These are phyloP conservation scores for Cebus imitator DNA, from an alignment of 2,113 vertebrate genomes.

Conservation along the genomic window DNA sequence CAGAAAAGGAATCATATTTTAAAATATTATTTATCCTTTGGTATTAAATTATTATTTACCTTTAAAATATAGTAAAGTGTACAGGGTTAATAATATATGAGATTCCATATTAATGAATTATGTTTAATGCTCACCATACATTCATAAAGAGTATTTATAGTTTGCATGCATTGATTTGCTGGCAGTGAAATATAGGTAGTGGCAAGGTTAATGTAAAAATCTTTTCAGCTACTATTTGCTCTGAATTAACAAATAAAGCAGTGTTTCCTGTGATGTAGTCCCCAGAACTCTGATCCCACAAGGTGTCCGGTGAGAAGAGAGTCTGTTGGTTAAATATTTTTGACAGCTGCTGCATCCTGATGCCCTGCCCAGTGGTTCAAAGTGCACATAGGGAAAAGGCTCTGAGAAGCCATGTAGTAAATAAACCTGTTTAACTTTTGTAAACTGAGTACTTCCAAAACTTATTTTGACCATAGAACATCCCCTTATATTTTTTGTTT, in stretches of 20 bases:
- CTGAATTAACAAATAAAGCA: conserved; percentile 41
- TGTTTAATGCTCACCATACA: conserved; percentile 39
- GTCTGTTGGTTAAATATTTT: conserved; percentile 20
- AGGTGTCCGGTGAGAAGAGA: neutral
- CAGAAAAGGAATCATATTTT: conserved; percentile 13
- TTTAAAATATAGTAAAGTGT: conserved; percentile 39
- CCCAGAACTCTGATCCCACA: conserved; percentile 12
- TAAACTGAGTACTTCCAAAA: conserved; percentile 1
- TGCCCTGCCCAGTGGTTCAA: neutral
- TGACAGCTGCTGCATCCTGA: neutral
- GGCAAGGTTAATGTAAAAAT: conserved; percentile 59
- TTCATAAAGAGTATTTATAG: conserved; percentile 57
- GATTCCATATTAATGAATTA: conserved; percentile 47
- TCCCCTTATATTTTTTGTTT: neutral
- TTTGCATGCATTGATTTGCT: conserved; percentile 54
- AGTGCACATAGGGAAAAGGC: conserved; percentile 8
- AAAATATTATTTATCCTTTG: conserved; percentile 38
- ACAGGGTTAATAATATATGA: conserved; percentile 41
- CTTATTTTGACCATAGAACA: neutral
- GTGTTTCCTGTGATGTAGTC: conserved; percentile 6
- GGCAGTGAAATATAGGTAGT: conserved; percentile 43
- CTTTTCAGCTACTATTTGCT: conserved; percentile 57
- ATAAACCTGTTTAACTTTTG: conserved; percentile 1
- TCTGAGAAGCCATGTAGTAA: neutral
- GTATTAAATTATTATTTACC: conserved; percentile 37